phyloP scores from a whole-genome alignment of 1,140 invertebrate species.

The Brachionus paranguensis region DNA sequence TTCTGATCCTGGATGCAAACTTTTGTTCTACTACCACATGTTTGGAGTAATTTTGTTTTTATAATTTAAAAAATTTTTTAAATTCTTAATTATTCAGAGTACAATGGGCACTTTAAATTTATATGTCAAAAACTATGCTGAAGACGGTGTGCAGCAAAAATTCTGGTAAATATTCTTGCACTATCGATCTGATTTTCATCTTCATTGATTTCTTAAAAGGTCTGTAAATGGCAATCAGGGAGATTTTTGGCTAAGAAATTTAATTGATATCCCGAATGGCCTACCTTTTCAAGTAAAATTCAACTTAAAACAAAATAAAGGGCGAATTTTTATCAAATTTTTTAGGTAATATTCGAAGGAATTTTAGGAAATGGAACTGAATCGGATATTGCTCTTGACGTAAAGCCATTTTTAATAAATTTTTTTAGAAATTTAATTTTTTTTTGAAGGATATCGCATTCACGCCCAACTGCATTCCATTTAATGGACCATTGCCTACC shows the following conservation, averaged over 20 bases:
- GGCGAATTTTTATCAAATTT: neutral
- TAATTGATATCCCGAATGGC: neutral
- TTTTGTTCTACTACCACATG: conserved; percentile 41
- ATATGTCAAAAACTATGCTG: conserved; percentile 11
- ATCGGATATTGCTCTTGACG: conserved; percentile 25
- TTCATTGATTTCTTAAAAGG: neutral
- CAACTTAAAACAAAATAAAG: neutral
- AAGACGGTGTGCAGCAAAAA: neutral
- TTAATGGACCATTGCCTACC: neutral
- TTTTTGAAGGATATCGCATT: neutral
- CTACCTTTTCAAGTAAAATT: neutral
- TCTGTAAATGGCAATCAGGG: conserved; percentile 13
- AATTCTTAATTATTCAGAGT: neutral
- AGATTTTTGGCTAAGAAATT: conserved; percentile 26
- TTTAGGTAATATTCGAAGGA: conserved; percentile 10
- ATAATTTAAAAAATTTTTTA: neutral
- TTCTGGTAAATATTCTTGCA: neutral
- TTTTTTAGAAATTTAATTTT: neutral
- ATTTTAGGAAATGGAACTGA: neutral
- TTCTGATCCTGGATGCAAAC: neutral
- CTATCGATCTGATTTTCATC: neutral
- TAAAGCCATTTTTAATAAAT: neutral
- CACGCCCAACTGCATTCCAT: neutral
- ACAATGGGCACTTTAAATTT: conserved; percentile 1
- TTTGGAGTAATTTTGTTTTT: neutral